phyloP scores from a whole-genome alignment of 64 coral and sea anemone species.

The Dendrophyllia cribrosa region DNA sequence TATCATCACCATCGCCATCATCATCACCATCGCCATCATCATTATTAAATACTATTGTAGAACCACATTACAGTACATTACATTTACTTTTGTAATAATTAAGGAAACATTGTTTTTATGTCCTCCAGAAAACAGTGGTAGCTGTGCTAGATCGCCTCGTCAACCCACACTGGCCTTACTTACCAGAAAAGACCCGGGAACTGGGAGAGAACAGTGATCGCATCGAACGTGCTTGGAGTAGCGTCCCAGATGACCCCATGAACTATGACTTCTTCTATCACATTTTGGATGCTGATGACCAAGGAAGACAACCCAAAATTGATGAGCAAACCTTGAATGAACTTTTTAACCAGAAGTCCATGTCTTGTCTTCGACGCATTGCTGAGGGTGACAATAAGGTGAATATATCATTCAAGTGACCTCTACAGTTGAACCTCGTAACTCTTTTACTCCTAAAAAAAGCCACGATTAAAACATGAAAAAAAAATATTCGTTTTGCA shows the following conservation, averaged over 20 bases:
- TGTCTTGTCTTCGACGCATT: conserved; percentile 83
- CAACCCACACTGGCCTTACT: conserved; percentile 93
- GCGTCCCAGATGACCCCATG: conserved; percentile 94
- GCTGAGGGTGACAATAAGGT: conserved; percentile 94
- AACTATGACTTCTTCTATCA: conserved; percentile 94
- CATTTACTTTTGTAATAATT: neutral
- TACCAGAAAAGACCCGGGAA: conserved; percentile 74
- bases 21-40: no score
- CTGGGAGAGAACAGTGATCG: conserved; percentile 39
- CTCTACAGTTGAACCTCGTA: neutral
- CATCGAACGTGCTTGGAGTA: conserved; percentile 84
- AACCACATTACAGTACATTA: no score
- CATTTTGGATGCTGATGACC: conserved; percentile 87
- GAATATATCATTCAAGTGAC: neutral
- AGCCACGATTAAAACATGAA: no score
- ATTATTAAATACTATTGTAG: no score
- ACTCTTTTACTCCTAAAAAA: neutral
- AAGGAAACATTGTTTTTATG: neutral
- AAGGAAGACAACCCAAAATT: conserved; percentile 67
- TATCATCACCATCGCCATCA: no score
- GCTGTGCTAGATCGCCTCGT: conserved; percentile 87
- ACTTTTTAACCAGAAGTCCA: conserved; percentile 61
- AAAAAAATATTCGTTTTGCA: no score
- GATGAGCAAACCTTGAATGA: conserved; percentile 40
- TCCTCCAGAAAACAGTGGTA: conserved; percentile 84